Conservation (phyloP, 2,797 vertebrate species). For the Ataeniobius toweri region DNA sequence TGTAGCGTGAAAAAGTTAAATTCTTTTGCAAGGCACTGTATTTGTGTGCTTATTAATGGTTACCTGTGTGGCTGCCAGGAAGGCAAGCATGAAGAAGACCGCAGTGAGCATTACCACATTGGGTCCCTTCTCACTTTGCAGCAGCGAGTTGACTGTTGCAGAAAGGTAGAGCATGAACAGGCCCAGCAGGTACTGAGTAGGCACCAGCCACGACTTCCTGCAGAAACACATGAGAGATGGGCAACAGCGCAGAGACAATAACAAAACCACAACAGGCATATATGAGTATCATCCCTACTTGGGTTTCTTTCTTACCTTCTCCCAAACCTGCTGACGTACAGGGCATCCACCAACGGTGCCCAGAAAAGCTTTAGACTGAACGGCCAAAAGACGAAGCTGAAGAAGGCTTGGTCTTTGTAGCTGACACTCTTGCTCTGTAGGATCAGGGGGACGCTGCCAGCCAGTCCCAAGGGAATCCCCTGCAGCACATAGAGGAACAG, state of each 20-base stretch:
- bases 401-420: slow-evolving; percentile 96
- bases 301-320: slow-evolving; percentile 77
- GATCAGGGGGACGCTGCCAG: slow-evolving; percentile 95
- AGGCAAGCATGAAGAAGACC: slow-evolving; percentile 95
- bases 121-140: slow-evolving; percentile 82
- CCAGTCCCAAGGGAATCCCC: slow-evolving; percentile 95
- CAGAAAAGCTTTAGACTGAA: slow-evolving; percentile 97
- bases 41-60: not conserved
- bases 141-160: slow-evolving; percentile 83
- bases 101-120: slow-evolving; percentile 87
- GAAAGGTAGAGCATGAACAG: slow-evolving; percentile 96
- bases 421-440: slow-evolving; percentile 92
- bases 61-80: slow-evolving; percentile 93
- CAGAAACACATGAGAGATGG: not conserved
- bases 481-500: slow-evolving; percentile 97
- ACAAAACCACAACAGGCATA: not conserved
- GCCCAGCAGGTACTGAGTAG: slow-evolving; percentile 95
- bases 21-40: not conserved
- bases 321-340: slow-evolving; percentile 90
- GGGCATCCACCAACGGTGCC: slow-evolving; percentile 94
- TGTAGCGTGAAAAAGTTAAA: not conserved
- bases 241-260: not conserved
- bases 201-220: slow-evolving; percentile 96
- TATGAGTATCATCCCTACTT: not conserved
- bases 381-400: slow-evolving; percentile 99